Percentiles rank a stretch among this genome's conserved stretches.
phyloP scores from a whole-genome alignment of 2,888 invertebrate genomes.

The Theretra japonica region DNA sequence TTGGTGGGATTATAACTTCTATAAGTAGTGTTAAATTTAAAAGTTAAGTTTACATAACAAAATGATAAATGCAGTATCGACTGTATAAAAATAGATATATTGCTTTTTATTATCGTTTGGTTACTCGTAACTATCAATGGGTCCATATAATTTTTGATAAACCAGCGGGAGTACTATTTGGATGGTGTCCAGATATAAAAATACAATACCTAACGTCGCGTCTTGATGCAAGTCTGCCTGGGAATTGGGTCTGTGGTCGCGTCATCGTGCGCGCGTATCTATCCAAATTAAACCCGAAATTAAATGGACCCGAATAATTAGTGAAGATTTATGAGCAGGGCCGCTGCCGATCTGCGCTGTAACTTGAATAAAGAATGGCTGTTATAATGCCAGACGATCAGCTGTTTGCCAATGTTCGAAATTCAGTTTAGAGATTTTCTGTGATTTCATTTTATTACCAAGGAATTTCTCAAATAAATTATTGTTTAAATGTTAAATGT shows the following conservation, averaged over 20 bases:
- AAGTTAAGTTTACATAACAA: constrained; percentile 25
- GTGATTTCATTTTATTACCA: no score
- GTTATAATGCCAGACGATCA: not conserved
- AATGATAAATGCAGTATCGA: constrained; percentile 12
- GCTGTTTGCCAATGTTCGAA: not conserved
- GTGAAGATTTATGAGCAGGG: constrained; percentile 4
- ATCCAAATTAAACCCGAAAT: constrained; percentile 23
- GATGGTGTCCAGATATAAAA: constrained; percentile 80
- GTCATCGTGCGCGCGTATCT: constrained; percentile 35
- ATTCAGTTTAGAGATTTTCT: not conserved
- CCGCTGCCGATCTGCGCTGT: not conserved
- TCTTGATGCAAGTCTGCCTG: constrained; percentile 72
- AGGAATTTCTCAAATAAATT: no score
- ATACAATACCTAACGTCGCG: constrained; percentile 75
- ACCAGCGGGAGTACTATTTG: constrained; percentile 74
- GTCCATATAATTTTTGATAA: constrained; percentile 61
- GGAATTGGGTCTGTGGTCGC: constrained; percentile 54
- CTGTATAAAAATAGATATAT: constrained; percentile 17
- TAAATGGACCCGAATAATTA: constrained; percentile 20
- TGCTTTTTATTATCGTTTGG: constrained; percentile 9
- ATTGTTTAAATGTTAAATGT: no score
- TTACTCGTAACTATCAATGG: constrained; percentile 40
- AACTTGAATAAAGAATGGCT: not conserved
- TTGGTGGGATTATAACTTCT: no score
- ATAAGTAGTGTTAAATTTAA: constrained; percentile 5